phyloP scores from a whole-genome alignment of 1,140 invertebrate species.

The Drosophila ohnishii region DNA sequence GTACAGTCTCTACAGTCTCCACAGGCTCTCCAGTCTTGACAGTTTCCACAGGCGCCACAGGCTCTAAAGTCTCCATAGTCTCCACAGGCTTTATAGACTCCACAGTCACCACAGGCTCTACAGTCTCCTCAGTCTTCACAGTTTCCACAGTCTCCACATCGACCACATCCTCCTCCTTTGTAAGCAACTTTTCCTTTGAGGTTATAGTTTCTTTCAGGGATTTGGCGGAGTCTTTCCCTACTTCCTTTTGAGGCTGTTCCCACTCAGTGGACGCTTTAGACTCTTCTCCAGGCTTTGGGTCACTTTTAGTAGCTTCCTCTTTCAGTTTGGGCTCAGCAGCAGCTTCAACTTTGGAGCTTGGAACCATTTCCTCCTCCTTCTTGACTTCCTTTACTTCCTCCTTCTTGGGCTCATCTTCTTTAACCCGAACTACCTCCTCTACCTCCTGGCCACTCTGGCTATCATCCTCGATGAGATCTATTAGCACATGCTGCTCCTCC shows the following conservation, averaged over 20 bases:
- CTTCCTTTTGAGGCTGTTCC: background rate
- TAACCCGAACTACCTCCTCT: no score
- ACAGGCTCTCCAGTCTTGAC: background rate
- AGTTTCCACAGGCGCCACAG: background rate
- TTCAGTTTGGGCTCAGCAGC: background rate
- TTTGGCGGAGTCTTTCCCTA: background rate
- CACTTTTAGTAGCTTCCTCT: background rate
- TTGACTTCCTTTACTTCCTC: background rate
- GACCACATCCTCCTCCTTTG: background rate
- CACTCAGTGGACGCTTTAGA: background rate
- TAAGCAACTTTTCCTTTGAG: background rate
- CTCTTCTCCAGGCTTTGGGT: background rate
- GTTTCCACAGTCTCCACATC: background rate
- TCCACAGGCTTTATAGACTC: background rate
- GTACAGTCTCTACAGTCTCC: background rate
- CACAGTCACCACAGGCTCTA: background rate
- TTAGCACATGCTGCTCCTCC: conserved; percentile 30
- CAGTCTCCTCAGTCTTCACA: background rate
- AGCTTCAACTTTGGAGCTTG: background rate
- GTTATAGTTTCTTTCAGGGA: background rate
- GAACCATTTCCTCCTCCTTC: background rate
- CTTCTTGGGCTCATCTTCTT: no score
- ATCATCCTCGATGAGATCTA: conserved; percentile 38
- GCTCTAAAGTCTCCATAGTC: no score
- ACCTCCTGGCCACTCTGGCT: conserved; percentile 11